Percentiles rank a stretch among this genome's conserved stretches.
phyloP scores from a whole-genome alignment of 2,888 invertebrate species.

The Philhelius pedissequus region DNA sequence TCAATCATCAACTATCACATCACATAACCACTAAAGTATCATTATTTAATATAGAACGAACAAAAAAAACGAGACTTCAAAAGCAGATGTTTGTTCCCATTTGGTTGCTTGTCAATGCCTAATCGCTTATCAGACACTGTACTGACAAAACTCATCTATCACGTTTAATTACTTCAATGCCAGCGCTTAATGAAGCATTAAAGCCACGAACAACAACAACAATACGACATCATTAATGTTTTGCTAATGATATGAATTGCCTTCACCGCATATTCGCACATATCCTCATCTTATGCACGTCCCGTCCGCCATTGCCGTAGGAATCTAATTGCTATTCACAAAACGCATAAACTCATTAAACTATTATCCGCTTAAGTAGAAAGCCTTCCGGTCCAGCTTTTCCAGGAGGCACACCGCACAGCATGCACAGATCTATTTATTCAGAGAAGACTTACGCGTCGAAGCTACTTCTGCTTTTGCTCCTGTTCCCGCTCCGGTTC shows the following conservation, averaged over 20 bases:
- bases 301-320: not conserved
- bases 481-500: not conserved
- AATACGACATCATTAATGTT: constrained; percentile 54
- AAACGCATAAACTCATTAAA: constrained; percentile 64
- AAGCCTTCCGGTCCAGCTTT: constrained; percentile 55
- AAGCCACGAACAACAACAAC: constrained; percentile 50
- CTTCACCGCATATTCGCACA: not conserved
- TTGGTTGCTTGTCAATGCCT: constrained; percentile 31
- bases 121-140: constrained; percentile 29
- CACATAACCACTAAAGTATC: not conserved
- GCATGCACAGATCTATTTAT: constrained; percentile 51
- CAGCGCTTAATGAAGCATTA: constrained; percentile 47
- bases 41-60: not conserved
- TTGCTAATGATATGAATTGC: constrained; percentile 52
- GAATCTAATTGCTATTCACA: constrained; percentile 61
- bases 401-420: not conserved
- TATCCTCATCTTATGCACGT: not conserved
- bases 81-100: constrained; percentile 29
- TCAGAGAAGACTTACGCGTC: not conserved
- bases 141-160: constrained; percentile 52
- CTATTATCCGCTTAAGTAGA: constrained; percentile 63
- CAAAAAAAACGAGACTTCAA: not conserved
- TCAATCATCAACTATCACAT: constrained; percentile 4
- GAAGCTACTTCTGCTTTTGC: not conserved
- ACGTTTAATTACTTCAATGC: constrained; percentile 55